These are phyloP conservation scores for Podarcis lilfordi DNA, from an alignment of 2,797 vertebrate species.

Conservation along the genomic window DNA sequence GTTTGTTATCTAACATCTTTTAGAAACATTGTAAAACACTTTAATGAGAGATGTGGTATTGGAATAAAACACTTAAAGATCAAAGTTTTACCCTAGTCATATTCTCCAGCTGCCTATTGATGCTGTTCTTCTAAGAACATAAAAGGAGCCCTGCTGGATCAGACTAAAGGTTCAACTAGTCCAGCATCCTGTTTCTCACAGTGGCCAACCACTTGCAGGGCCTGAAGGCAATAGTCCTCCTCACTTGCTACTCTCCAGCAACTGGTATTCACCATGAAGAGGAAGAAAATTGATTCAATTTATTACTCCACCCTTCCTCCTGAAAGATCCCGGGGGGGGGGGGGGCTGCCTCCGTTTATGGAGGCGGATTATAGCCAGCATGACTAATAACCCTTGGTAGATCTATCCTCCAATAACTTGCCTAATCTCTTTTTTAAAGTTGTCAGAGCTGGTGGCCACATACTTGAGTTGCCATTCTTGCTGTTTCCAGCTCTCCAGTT, in stretches of 20 bases:
- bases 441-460: neutral
- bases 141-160: neutral
- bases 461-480: neutral
- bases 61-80: neutral
- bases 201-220: neutral
- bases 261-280: neutral
- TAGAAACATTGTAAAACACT: slow-evolving; percentile 1
- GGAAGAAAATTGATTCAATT: too few species aligned
- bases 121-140: neutral
- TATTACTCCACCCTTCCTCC: too few species aligned
- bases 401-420: neutral
- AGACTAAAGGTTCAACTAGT: neutral
- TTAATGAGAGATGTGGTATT: slow-evolving; percentile 1
- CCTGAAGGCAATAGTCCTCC: slow-evolving; percentile 8
- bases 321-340: too few species aligned
- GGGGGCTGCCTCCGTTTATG: neutral
- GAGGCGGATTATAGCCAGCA: neutral
- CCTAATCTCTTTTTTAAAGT: neutral
- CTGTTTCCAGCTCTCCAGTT: neutral
- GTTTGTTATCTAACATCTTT: slow-evolving; percentile 35
- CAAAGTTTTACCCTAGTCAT: neutral
- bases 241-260: slow-evolving; percentile 20
- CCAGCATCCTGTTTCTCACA: neutral
- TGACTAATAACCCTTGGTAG: neutral
- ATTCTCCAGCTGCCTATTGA: neutral